Base-by-base conservation (phyloP, 2,888 invertebrate genomes). In the Antheraea assamensis region DNA sequence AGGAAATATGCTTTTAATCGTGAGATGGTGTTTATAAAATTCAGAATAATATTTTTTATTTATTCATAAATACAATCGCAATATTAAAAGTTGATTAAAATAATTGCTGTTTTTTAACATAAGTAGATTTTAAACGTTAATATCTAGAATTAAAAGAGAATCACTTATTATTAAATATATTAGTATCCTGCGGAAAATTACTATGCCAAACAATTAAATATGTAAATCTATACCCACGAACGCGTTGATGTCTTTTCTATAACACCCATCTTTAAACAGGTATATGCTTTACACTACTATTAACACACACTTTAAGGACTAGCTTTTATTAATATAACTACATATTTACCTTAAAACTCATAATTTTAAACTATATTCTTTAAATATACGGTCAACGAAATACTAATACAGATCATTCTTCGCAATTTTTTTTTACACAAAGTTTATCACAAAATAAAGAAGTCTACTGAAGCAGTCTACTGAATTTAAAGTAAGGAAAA, bases 181-280 rank as follows among this genome's bases (percentile, higher is more conserved):
- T 42, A 42, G 42, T 2, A 42, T 13, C 42, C 42, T 42, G 13
- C 10, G 17, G 21, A 5, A 52, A 5, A 17, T 52, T 52, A 21
- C 1, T 19, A 52, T 21, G 19, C 19, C 21, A 52, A 19, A 21
- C 19, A 21, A 52, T 21, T 52, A 52, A 15, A 61, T 3, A 64
- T 64, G 17, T 2, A 58, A 58, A 24, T n/a, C 27, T 8, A 2
- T 27, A 61, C 17, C 15, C 17, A 13, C 27, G 73, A 73, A 78
- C 82, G 83, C 87, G 86, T 88, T 86, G 83, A 87, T 82, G 82
- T 87, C 87, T 87, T 88, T 86, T 85, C 70, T 73, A 73, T 73
- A 27, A 75, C 78, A 84, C 24, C 76, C 5, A 52, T 7, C 21
- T n/a, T 10, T 1, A 27, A 27, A 13, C 13, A 27, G 4, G 13